phyloP scores from a whole-genome alignment of 2,888 invertebrate genomes.

The Seira musarum region DNA sequence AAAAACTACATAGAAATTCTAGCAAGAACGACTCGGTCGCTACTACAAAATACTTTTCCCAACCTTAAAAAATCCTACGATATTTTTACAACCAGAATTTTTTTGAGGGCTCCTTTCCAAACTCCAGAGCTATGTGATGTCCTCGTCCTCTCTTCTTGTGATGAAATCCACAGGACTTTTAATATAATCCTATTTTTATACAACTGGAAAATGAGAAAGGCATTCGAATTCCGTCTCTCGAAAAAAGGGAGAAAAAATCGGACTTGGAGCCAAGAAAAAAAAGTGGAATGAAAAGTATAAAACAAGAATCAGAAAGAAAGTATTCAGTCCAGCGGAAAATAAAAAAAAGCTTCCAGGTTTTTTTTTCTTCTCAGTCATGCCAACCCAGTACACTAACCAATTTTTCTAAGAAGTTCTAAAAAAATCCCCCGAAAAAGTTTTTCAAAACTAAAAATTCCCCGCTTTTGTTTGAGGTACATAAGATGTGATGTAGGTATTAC shows the following conservation, averaged over 20 bases:
- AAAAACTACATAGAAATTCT: slow-evolving; percentile 26
- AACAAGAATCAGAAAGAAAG: slow-evolving; percentile 33
- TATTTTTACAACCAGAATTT: not conserved
- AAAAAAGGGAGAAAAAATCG: slow-evolving; percentile 26
- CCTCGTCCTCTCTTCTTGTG: slow-evolving; percentile 20
- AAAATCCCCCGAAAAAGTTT: too few relatives aligned
- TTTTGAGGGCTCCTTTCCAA: not conserved
- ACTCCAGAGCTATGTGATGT: slow-evolving; percentile 13
- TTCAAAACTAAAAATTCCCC: too few relatives aligned
- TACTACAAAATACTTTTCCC: not conserved
- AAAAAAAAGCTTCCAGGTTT: slow-evolving; percentile 6
- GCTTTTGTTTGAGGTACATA: too few relatives aligned
- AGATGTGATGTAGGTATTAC: too few relatives aligned
- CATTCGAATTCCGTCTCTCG: slow-evolving; percentile 1
- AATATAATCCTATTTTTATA: slow-evolving; percentile 37
- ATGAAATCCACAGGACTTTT: slow-evolving; percentile 33
- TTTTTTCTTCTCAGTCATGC: not conserved
- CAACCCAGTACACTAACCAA: too few relatives aligned
- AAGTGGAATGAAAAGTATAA: slow-evolving; percentile 22
- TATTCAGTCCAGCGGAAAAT: slow-evolving; percentile 13
- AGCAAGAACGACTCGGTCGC: not conserved
- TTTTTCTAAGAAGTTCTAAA: too few relatives aligned
- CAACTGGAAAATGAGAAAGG: slow-evolving; percentile 17
- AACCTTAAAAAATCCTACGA: too few relatives aligned
- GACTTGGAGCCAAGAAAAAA: slow-evolving; percentile 32